Evolutionary conservation across 2,888 invertebrate species (phyloP).

Genomic region (Pristionchus japonicus): DNA sequence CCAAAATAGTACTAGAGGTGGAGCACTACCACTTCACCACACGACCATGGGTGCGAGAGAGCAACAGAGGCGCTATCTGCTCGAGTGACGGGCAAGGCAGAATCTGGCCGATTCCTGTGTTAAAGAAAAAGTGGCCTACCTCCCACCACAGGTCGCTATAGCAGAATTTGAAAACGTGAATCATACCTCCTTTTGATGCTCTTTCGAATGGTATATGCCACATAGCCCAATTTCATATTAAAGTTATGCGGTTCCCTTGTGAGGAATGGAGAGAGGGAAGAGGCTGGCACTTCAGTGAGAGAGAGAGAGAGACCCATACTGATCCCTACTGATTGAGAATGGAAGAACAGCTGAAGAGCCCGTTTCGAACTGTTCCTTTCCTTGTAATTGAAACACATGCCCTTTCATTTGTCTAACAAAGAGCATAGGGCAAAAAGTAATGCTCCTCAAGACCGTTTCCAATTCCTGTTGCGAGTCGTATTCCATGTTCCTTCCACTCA

Average conservation of each 20-base stretch:
- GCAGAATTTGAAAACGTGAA: too few relatives aligned
- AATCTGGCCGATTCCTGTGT: too few relatives aligned
- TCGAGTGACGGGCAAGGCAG: too few relatives aligned
- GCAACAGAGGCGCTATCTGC: too few relatives aligned
- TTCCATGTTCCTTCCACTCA: background rate
- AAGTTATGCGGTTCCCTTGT: background rate
- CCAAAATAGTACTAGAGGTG: too few relatives aligned
- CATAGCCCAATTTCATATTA: too few relatives aligned
- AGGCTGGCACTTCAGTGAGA: background rate
- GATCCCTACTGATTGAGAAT: background rate
- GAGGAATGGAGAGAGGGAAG: background rate
- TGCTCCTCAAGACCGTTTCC: background rate
- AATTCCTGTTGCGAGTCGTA: background rate
- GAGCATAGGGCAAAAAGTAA: background rate
- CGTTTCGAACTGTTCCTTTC: background rate
- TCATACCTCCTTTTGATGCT: too few relatives aligned
- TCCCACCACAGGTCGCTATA: too few relatives aligned
- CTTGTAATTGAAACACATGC: background rate
- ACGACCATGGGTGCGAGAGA: too few relatives aligned
- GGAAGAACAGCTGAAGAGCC: background rate
- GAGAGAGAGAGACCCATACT: background rate
- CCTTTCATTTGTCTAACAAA: background rate
- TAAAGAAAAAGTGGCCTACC: too few relatives aligned
- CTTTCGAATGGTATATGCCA: too few relatives aligned
- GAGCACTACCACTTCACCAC: too few relatives aligned